Evolutionary conservation across 1,140 invertebrate genomes (phyloP).

Genomic region (Limonius californicus): DNA sequence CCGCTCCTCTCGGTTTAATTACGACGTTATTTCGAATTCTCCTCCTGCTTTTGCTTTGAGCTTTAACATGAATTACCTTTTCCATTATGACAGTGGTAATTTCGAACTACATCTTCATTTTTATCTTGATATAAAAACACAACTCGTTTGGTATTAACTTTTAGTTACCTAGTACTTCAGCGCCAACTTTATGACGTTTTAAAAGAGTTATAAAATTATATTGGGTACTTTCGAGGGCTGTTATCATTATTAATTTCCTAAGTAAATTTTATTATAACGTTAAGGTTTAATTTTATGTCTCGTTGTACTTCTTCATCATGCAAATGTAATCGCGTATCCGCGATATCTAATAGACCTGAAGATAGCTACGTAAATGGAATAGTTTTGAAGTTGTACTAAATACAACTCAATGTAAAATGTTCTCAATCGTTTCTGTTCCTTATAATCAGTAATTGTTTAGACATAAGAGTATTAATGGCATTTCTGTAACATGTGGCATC

Average conservation of each 20-base stretch:
- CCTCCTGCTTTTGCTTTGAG: neutral
- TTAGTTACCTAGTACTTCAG: neutral
- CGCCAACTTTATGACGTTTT: neutral
- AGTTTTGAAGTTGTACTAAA: no score
- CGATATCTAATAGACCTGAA: no score
- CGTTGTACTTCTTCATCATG: no score
- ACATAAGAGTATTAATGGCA: no score
- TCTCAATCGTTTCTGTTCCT: no score
- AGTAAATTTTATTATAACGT: neutral
- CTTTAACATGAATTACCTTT: neutral
- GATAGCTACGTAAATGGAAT: no score
- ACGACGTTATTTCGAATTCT: neutral
- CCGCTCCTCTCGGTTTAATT: neutral
- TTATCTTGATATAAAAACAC: constrained; percentile 1
- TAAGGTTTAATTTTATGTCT: no score
- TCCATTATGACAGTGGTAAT: neutral
- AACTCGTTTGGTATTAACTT: neutral
- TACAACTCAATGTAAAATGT: no score
- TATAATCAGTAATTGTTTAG: no score
- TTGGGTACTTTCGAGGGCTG: neutral
- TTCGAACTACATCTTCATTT: neutral
- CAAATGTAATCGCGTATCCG: no score
- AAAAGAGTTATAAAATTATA: constrained; percentile 12
- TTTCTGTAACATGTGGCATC: no score
- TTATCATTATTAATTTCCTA: constrained; percentile 4